Percentiles rank a stretch among this genome's conserved stretches.
phyloP scores from a whole-genome alignment of 2,113 vertebrate species.

The Stigmatopora nigra region DNA sequence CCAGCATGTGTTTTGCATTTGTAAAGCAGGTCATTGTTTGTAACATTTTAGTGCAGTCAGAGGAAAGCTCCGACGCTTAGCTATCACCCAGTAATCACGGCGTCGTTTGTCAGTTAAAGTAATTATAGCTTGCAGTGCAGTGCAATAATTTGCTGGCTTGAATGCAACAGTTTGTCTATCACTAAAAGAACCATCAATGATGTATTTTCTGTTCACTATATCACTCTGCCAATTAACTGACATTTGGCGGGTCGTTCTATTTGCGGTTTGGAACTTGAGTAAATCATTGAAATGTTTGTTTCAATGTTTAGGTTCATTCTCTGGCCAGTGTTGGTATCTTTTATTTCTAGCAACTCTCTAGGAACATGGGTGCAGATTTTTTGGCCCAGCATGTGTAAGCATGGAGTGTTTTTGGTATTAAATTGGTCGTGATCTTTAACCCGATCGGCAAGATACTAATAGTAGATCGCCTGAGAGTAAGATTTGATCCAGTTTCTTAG shows the following conservation, averaged over 20 bases:
- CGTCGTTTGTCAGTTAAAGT: constrained; percentile 36
- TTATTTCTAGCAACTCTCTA: too few species aligned
- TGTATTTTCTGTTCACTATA: background rate
- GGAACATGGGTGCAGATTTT: too few species aligned
- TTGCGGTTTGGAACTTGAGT: too few species aligned
- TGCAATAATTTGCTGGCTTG: constrained; percentile 2
- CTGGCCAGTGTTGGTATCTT: too few species aligned
- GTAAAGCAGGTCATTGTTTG: constrained; percentile 35
- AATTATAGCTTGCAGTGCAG: constrained; percentile 35
- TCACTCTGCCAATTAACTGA: background rate
- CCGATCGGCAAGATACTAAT: too few species aligned
- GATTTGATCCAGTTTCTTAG: too few species aligned
- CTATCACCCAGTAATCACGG: constrained; percentile 45
- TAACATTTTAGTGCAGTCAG: constrained; percentile 33
- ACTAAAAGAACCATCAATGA: background rate
- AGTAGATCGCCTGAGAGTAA: too few species aligned
- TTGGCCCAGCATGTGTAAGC: too few species aligned
- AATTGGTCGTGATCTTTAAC: too few species aligned
- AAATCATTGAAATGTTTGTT: background rate
- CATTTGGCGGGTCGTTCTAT: too few species aligned
- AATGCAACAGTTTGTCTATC: background rate
- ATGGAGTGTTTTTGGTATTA: too few species aligned
- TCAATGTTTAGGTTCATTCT: too few species aligned
- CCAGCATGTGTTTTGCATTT: background rate
- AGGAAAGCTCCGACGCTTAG: constrained; percentile 33